phyloP scores from a whole-genome alignment of 1,140 invertebrate genomes.

The Drosophila pachea region DNA sequence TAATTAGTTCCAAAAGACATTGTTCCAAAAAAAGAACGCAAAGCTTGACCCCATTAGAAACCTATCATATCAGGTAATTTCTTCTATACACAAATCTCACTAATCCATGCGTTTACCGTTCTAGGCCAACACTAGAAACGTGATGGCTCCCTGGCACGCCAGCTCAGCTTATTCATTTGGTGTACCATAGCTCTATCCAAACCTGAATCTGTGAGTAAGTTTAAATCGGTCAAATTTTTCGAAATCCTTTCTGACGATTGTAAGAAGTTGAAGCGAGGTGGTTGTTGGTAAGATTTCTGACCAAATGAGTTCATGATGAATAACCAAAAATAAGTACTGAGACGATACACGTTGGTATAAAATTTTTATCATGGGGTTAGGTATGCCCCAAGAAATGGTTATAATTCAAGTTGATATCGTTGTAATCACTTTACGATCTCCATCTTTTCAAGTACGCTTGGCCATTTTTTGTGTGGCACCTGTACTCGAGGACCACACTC shows the following conservation, averaged over 20 bases:
- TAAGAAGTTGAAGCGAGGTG: constrained; percentile 29
- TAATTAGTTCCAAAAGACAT: constrained; percentile 41
- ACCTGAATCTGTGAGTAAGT: constrained; percentile 55
- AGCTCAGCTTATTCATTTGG: constrained; percentile 40
- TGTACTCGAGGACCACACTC: constrained; percentile 17
- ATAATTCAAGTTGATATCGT: constrained; percentile 37
- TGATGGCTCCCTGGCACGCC: constrained; percentile 45
- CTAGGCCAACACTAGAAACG: constrained; percentile 72
- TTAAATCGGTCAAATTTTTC: constrained; percentile 21
- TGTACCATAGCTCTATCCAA: constrained; percentile 27
- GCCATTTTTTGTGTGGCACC: constrained; percentile 37
- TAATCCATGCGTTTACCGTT: constrained; percentile 71
- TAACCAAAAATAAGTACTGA: constrained; percentile 1
- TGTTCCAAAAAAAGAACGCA: constrained; percentile 27
- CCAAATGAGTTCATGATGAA: constrained; percentile 10
- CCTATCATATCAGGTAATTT: constrained; percentile 61
- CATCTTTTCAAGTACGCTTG: constrained; percentile 63
- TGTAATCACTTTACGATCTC: constrained; percentile 62
- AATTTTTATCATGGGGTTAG: constrained; percentile 31
- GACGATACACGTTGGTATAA: constrained; percentile 1
- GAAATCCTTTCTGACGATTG: constrained; percentile 28
- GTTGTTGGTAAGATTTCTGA: constrained; percentile 34
- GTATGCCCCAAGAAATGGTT: constrained; percentile 12
- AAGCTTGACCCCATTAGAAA: constrained; percentile 23
- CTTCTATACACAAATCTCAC: constrained; percentile 62